Percentiles rank a stretch among this genome's conserved stretches.
Evolutionary conservation across 2,113 vertebrate species (phyloP).

Genomic region (Silurus glanis): DNA sequence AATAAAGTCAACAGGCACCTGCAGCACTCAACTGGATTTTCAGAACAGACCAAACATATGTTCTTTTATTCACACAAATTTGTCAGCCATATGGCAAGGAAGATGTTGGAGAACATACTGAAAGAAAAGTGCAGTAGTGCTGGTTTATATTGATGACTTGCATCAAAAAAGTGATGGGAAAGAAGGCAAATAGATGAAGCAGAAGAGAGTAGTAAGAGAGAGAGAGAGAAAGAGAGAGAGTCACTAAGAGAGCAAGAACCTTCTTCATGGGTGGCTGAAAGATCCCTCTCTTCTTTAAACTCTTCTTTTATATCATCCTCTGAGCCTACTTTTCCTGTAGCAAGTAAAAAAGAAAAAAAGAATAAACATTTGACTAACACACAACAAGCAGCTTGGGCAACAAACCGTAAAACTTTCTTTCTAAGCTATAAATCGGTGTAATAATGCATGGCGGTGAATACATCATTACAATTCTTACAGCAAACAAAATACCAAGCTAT

Average conservation of each 20-base stretch:
- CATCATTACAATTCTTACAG: background rate
- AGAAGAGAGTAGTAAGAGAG: background rate
- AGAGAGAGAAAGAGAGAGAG: background rate
- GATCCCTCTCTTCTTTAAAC: conserved; percentile 88
- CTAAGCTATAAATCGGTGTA: background rate
- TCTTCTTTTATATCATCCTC: conserved; percentile 90
- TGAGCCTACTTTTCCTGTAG: conserved; percentile 83
- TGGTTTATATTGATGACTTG: conserved; percentile 20
- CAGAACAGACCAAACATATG: conserved; percentile 38
- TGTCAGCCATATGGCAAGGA: background rate
- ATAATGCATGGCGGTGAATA: background rate
- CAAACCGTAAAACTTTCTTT: background rate
- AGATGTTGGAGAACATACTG: background rate
- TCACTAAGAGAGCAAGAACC: conserved; percentile 63
- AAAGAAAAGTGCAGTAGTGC: conserved; percentile 33
- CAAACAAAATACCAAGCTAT: background rate
- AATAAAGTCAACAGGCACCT: background rate
- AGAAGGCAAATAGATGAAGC: conserved; percentile 26
- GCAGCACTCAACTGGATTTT: conserved; percentile 40
- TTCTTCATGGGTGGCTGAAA: conserved; percentile 84
- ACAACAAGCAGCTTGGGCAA: background rate
- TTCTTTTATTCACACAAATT: conserved; percentile 37
- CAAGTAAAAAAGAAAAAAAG: background rate
- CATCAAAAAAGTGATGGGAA: conserved; percentile 26
- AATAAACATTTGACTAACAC: conserved; percentile 10